Conservation (phyloP, 2,797 vertebrate species). For the Enteromius viviparus region DNA sequence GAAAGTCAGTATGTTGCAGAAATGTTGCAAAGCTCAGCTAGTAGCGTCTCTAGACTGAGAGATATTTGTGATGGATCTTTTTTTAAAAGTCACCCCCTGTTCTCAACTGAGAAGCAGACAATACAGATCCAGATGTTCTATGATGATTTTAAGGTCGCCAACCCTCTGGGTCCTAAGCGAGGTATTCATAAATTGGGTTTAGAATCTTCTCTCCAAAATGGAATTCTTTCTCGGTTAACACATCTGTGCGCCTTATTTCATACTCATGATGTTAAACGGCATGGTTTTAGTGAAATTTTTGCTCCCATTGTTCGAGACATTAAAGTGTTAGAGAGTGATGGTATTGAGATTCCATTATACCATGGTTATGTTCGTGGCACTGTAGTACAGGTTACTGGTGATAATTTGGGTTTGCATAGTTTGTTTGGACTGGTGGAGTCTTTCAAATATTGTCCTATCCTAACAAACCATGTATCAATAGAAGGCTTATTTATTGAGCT, state of each 20-base stretch:
- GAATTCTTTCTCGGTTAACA: slow-evolving; percentile 47
- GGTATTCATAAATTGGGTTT: slow-evolving; percentile 53
- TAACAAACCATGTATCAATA: too few species aligned
- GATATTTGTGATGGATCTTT: slow-evolving; percentile 37
- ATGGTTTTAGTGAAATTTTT: slow-evolving; percentile 46
- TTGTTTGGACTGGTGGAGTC: too few species aligned
- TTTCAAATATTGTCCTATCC: too few species aligned
- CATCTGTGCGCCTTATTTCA: slow-evolving; percentile 38
- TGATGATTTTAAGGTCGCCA: slow-evolving; percentile 43
- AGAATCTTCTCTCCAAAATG: slow-evolving; percentile 50
- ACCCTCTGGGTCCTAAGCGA: background rate
- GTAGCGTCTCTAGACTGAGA: slow-evolving; percentile 7
- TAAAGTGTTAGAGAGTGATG: slow-evolving; percentile 50
- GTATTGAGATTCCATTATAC: slow-evolving; percentile 47
- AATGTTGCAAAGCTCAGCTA: too few species aligned
- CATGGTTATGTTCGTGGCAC: slow-evolving; percentile 39
- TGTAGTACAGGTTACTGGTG: slow-evolving; percentile 22
- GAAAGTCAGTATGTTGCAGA: too few species aligned
- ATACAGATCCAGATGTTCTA: slow-evolving; percentile 53
- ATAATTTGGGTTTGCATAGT: too few species aligned
- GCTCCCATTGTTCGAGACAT: slow-evolving; percentile 34
- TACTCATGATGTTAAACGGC: slow-evolving; percentile 49
- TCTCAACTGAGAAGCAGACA: slow-evolving; percentile 48
- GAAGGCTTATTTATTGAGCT: too few species aligned
- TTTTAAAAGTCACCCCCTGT: slow-evolving; percentile 35